phyloP scores from a whole-genome alignment of 2,888 invertebrate species.

The Andrena praecox region DNA sequence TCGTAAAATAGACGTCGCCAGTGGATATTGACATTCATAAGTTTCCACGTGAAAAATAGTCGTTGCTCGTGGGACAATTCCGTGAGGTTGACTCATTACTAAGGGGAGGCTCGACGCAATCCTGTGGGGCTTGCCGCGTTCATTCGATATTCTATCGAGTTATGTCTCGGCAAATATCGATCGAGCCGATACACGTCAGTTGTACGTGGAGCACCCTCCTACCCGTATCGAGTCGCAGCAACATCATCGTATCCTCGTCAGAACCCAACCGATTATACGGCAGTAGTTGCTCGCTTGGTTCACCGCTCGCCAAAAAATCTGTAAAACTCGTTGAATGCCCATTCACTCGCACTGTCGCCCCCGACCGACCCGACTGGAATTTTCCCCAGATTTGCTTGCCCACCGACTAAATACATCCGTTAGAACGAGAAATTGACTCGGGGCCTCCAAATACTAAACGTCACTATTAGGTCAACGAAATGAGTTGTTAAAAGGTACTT shows the following conservation, averaged over 20 bases:
- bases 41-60: conserved; percentile 30
- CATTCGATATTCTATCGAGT: conserved; percentile 77
- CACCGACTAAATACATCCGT: conserved; percentile 17
- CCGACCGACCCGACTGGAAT: conserved; percentile 42
- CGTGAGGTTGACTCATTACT: conserved; percentile 60
- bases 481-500: background rate
- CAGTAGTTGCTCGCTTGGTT: conserved; percentile 27
- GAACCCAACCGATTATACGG: conserved; percentile 34
- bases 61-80: conserved; percentile 43
- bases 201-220: conserved; percentile 39
- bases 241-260: conserved; percentile 56
- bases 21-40: conserved; percentile 15
- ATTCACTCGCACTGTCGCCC: conserved; percentile 64
- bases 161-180: conserved; percentile 77
- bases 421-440: conserved; percentile 32
- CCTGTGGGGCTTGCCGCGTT: conserved; percentile 58
- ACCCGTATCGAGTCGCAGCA: conserved; percentile 43
- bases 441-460: conserved; percentile 29
- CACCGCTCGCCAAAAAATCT: conserved; percentile 54
- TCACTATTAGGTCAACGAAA: conserved; percentile 7
- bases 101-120: conserved; percentile 40
- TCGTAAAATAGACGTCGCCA: background rate
- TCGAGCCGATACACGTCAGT: conserved; percentile 63
- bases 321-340: conserved; percentile 64
- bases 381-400: conserved; percentile 43